Evolutionary conservation across 2,113 vertebrate genomes (phyloP), one percentile per base, ranked within the genome.

Genomic region (Struthidea cinerea): DNA sequence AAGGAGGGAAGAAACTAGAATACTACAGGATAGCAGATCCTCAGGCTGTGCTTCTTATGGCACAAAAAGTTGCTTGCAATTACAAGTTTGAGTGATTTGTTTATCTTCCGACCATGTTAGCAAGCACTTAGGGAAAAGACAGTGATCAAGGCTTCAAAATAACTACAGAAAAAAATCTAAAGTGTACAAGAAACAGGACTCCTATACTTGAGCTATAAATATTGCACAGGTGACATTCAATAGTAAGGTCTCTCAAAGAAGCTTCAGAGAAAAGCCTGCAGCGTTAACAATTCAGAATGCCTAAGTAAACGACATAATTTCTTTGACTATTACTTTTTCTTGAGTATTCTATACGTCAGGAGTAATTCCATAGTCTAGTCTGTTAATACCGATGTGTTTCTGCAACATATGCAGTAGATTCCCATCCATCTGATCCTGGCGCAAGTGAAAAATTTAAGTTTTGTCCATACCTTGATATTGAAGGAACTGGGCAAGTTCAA

Each of bases 1-100:
- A 73, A 41, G 37, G 12, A 84, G 35, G 30, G 32, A 83, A 81
- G 56, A n/a, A 88, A 37, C 13, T 60, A 16, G 3, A 61, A 79
- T 21, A 9, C 9, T 44, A 8, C 21, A 16, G 12, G 22, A 47
- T 6, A 52, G 26, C 7, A 17, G 61, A 65, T 77, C 39, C 50
- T 64, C 35, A 55, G 89, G 37, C 42, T 91, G 26, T 39, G 39
- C 8, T 28, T 68, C 55, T 64, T 74, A 46, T 3, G 7, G 27
- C n/a, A 57, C 9, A 68, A 35, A 57, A 76, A 42, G 39, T 73
- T 81, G 33, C 70, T 79, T 68, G 24, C 73, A 73, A 69, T 84
- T 86, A 93, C 5, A 93, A 15, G 35, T 85, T 80, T 92, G 41
- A 73, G 42, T 79, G 53, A 74, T 61, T 92, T 92, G 32, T 77